Base-by-base conservation (phyloP, 2,797 vertebrate genomes). In the Ptychadena robeensis region DNA sequence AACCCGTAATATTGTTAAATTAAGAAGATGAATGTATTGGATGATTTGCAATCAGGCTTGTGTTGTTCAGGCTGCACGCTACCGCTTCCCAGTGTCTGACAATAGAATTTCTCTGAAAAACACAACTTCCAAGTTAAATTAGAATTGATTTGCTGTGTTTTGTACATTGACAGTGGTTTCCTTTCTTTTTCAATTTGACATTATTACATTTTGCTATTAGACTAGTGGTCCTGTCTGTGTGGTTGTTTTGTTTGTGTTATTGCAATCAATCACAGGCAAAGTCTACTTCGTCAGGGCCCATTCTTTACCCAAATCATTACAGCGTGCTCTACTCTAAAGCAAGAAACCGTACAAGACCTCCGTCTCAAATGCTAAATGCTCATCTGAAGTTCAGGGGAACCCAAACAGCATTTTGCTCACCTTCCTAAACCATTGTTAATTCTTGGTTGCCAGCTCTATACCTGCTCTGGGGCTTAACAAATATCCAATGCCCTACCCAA, bases 61-160 rank as follows among this genome's bases (percentile, higher is more conserved):
- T 63, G 44, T 34, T 30, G 64, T 75, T 82, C 72, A 30, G 44
- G 57, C 73, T 32, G 31, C 34, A 10, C 34, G 30, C 63, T 48
- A 34, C 59, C 28, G 9, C 32, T 67, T 75, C 38, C 65, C 81
- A 3, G 27, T 32, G 73, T 48, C 40, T 67, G 73, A 70, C 48
- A 69, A 57, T 31, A 67, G 59, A 81, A 53, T 74, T 53, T 68
- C 80, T 74, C 64, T 61, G 22, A n/a, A 70, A 82, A 82, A 67
- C 73, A 61, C 34, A 69, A 76, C 72, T 75, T 74, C 53, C 73
- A 74, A 82, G 72, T 64, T 63, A 82, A 82, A 82, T 82, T 69
- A 82, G 67, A 82, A 82, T 82, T 70, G 80, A 82, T 82, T 82
- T 61, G 64, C 80, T 59, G 72, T 59, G 75, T 68, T 40, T 76